Evolutionary conservation across 2,113 vertebrate species (phyloP), one percentile per base, ranked within the genome.

Genomic region (Antechinus stuartii): DNA sequence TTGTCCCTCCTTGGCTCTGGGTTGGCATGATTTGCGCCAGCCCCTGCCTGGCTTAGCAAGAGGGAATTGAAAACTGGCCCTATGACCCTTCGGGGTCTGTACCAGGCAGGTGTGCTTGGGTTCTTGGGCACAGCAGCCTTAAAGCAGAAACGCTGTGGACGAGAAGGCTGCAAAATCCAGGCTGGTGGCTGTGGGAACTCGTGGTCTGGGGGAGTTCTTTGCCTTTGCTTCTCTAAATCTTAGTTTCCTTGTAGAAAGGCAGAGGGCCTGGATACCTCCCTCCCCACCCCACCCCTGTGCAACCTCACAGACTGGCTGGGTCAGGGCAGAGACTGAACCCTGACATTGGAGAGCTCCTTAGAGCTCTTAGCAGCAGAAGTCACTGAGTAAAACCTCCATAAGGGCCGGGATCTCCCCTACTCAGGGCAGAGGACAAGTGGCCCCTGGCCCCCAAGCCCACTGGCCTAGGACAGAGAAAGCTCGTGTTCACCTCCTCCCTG

Each of bases 261-360:
- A 30, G 7, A 68, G 90, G 47, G 26, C 47, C 8, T 46, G 57
- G 47, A 11, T 8, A 6, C 25, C 47, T 6, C 30, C 5, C 16
- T 0, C 49, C 49, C 49, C 49, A 7, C 4, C 49, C 49, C 49
- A 49, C 49, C 6, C 49, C 49, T 5, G 49, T 5, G 0, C 89
- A 35, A 10, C 30, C 9, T 2, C 23, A 30, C 35, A 23, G 93
- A 27, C 52, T 91, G 0, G 26, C 25, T 5, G 42, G 76, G 19
- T 35, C 11, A 16, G 49, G 54, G 76, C 89, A 7, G 25, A 30
- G 57, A 53, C 47, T 19, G 0, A 11, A 1, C 2, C 16, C n/a
- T 9, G 0, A 26, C 35, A 35, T 22, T 8, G 7, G 22, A 11
- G 0, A 25, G 49, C 7, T 19, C 0, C n/a, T 1, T 25, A 0